Base-by-base conservation (phyloP, 2,888 invertebrate genomes). In the Drosophila paranaensis region DNA sequence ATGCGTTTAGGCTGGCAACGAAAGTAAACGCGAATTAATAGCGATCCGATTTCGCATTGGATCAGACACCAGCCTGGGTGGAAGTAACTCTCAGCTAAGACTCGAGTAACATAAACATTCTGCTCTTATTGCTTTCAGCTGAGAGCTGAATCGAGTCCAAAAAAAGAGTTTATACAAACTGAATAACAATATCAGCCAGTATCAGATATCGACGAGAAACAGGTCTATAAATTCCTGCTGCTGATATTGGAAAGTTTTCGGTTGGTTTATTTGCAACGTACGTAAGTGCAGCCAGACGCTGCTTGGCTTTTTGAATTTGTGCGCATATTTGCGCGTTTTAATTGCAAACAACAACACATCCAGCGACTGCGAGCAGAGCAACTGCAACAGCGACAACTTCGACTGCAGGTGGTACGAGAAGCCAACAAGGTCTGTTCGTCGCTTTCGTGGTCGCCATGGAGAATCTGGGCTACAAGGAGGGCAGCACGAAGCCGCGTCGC, bases 381-480 rank as follows among this genome's bases (percentile, higher is more conserved):
- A 46, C 25, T 62, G 35, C 61, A 63, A 58, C 40, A n/a, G 50
- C 54, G 35, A 61, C 61, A 80, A 73, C 80, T 64, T 20, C 27
- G 35, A 42, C 67, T 53, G 64, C 74, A 66, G 71, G 65, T 71
- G 71, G 42, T 57, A 56, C 58, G 20, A 42, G 33, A 66, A 39
- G 64, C 43, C 68, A 70, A 48, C 85, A 74, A 74, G 80, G 71
- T 75, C 65, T 80, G 74, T 45, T 51, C 65, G 65, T 58, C 74
- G 71, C 60, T 70, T 66, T 57, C 57, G 71, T 72, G 60, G 33
- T 65, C 72, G 66, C 55, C 69, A 93, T 95, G 95, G 95, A 95
- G 93, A 95, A 95, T 94, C 94, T 95, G 90, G 95, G 95, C 85
- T 95, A 95, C 90, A 94, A 95, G 93, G 94, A 94, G 89, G 93